Conservation (phyloP, 1,140 invertebrate genomes). For the Drosophila athabasca region DNA sequence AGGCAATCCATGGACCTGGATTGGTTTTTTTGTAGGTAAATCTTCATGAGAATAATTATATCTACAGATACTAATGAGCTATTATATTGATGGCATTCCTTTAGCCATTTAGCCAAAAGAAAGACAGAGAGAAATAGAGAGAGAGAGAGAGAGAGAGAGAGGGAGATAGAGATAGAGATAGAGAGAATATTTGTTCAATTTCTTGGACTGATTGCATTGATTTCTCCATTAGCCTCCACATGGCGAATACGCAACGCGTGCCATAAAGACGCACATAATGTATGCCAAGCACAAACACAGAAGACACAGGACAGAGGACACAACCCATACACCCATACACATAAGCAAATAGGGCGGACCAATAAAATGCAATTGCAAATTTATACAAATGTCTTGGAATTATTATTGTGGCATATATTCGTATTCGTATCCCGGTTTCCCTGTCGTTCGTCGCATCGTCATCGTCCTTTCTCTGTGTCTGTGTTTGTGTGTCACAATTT, state of each 20-base stretch:
- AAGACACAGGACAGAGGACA: slow-evolving; percentile 4
- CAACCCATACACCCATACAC: slow-evolving; percentile 16
- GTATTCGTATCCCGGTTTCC: slow-evolving; percentile 34
- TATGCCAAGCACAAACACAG: slow-evolving; percentile 33
- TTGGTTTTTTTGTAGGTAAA: too few species aligned
- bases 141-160: background rate
- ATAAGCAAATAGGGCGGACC: slow-evolving; percentile 65
- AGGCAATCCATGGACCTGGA: too few species aligned
- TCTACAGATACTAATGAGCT: too few species aligned
- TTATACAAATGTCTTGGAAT: slow-evolving; percentile 75
- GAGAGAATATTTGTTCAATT: slow-evolving; percentile 45
- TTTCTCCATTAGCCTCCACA: slow-evolving; percentile 45
- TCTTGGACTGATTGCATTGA: slow-evolving; percentile 47
- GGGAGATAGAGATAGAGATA: too few species aligned
- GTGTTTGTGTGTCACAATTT: slow-evolving; percentile 50
- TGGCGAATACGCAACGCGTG: slow-evolving; percentile 49
- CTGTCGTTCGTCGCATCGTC: slow-evolving; percentile 43
- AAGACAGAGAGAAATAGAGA: too few species aligned
- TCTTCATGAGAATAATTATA: too few species aligned
- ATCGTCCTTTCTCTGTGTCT: slow-evolving; percentile 2
- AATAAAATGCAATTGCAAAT: slow-evolving; percentile 81
- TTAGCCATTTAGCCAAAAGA: too few species aligned
- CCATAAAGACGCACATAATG: slow-evolving; percentile 38
- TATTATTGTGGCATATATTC: slow-evolving; percentile 65
- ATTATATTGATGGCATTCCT: too few species aligned